A percentile compares a stretch with the other conserved stretches of the same genome.
Conservation (phyloP, 2,888 invertebrate genomes). For the Nemapogon koenigi region DNA sequence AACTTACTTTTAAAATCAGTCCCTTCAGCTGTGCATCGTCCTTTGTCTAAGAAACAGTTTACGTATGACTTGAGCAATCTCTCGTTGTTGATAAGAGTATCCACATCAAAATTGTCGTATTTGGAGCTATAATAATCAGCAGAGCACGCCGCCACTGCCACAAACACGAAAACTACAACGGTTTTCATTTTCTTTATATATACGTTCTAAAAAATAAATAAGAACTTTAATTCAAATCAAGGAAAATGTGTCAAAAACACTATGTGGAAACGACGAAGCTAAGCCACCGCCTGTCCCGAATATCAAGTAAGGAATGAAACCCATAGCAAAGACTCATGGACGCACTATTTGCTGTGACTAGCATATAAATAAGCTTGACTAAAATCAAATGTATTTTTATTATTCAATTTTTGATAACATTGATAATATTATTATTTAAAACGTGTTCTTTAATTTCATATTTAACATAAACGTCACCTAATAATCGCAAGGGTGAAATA, state of each 20-base stretch:
- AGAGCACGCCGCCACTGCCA: constrained; percentile 34
- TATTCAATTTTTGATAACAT: no score
- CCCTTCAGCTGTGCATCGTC: constrained; percentile 75
- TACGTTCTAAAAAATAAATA: background rate
- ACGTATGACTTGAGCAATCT: constrained; percentile 74
- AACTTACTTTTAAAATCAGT: constrained; percentile 75
- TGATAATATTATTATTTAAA: no score
- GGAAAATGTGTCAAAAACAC: no score
- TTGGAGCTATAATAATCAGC: constrained; percentile 69
- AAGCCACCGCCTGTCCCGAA: constrained; percentile 17
- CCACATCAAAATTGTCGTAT: constrained; percentile 77
- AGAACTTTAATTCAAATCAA: background rate
- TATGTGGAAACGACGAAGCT: no score
- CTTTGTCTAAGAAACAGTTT: constrained; percentile 72
- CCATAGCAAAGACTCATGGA: constrained; percentile 4
- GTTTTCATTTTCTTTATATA: constrained; percentile 1
- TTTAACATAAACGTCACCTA: no score
- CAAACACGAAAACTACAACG: constrained; percentile 16
- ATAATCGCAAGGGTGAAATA: no score
- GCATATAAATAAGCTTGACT: constrained; percentile 7
- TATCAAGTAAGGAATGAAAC: constrained; percentile 26
- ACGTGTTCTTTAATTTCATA: no score
- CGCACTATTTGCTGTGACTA: no score
- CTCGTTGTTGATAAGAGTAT: constrained; percentile 71
- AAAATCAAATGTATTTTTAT: no score